Evolutionary conservation across 2,888 invertebrate genomes (phyloP), one percentile per base, ranked within the genome.

Genomic region (Drosophila tripunctata): DNA sequence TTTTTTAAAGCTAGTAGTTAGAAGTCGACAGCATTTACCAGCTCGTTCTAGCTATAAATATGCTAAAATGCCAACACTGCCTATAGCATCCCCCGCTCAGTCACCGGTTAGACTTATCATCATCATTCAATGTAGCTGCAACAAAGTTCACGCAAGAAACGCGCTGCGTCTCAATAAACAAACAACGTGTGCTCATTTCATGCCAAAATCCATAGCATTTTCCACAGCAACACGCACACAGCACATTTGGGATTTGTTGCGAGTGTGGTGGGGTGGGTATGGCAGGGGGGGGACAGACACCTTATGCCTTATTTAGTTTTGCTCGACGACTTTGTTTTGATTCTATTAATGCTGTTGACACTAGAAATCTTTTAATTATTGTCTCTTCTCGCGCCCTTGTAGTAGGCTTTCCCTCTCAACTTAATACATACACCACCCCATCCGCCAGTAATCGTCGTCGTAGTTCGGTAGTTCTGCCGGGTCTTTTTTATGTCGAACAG

Each of bases 271-370:
- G n/a, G n/a, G n/a, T n/a, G n/a, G n/a, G n/a, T n/a, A n/a, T n/a
- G n/a, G n/a, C n/a, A n/a, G n/a, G n/a, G n/a, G n/a, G n/a, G n/a
- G n/a, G n/a, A n/a, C 17, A 36, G 47, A 47, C 43, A 57, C 72
- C 58, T 69, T 64, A 56, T 52, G 57, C n/a, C n/a, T 27, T 73
- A 63, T 78, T 75, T 71, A 77, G 84, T 79, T 81, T 82, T 77
- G 63, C 61, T 48, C 61, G 24, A 52, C 60, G 62, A 74, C 78
- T 71, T 76, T 87, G 87, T 87, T 87, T 88, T 87, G 84, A 86
- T 87, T 87, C 82, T 84, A 87, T 87, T 87, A 84, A 81, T 60
- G 72, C 62, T 87, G 78, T 87, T 87, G 83, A 88, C 86, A 83
- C 66, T 75, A 71, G 58, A 76, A 82, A 77, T 77, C 78, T 85